These are phyloP conservation scores for Tetraodon nigroviridis DNA, from an alignment of 2,113 vertebrate species.

Conservation along the genomic window DNA sequence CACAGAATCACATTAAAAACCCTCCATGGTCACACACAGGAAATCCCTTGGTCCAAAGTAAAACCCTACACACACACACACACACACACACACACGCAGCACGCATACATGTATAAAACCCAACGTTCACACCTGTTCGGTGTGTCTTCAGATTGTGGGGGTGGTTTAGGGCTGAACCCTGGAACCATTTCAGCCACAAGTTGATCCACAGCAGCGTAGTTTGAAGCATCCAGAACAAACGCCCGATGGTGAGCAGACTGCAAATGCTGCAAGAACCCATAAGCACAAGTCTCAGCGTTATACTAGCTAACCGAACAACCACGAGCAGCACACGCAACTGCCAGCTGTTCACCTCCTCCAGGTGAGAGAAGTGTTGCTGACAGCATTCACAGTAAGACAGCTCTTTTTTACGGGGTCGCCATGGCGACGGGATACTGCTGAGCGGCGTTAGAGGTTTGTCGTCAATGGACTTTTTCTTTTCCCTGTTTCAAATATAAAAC, in stretches of 20 bases:
- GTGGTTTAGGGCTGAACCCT: slow-evolving; percentile 43
- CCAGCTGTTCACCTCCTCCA: slow-evolving; percentile 68
- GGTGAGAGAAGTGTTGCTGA: slow-evolving; percentile 73
- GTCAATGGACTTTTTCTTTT: slow-evolving; percentile 33
- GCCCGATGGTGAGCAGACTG: slow-evolving; percentile 73
- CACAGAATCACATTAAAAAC: not conserved
- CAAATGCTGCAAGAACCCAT: slow-evolving; percentile 73
- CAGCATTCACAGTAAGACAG: slow-evolving; percentile 84
- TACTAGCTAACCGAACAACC: not conserved
- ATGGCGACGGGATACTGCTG: slow-evolving; percentile 43
- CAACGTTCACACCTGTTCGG: slow-evolving; percentile 41
- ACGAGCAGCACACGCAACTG: no score
- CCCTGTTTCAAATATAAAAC: slow-evolving; percentile 23
- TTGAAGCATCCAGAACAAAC: slow-evolving; percentile 71
- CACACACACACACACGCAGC: slow-evolving; percentile 28
- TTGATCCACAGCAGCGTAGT: slow-evolving; percentile 70
- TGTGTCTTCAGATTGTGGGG: slow-evolving; percentile 25
- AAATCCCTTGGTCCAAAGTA: not conserved
- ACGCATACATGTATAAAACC: not conserved
- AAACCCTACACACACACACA: not conserved
- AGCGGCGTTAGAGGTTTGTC: slow-evolving; percentile 30
- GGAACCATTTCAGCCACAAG: slow-evolving; percentile 72
- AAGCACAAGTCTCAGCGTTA: not conserved
- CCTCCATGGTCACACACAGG: not conserved
- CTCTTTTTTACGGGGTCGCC: slow-evolving; percentile 63